Evolutionary conservation across 2,113 vertebrate genomes (phyloP).

Genomic region (Micromys minutus): DNA sequence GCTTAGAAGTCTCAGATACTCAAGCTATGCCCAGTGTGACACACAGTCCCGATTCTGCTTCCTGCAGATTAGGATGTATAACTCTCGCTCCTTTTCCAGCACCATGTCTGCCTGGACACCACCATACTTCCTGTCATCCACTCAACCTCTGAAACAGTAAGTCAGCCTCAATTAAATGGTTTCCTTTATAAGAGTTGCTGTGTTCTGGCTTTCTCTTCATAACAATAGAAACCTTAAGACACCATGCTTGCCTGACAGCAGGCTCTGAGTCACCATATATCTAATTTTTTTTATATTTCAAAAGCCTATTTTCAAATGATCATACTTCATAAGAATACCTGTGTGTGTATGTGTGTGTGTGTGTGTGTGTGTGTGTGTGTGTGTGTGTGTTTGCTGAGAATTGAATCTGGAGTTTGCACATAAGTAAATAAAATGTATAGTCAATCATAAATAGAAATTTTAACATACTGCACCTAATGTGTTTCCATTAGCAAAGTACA

Average conservation of each 20-base stretch:
- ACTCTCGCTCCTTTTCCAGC: no score
- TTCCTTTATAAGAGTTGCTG: no score
- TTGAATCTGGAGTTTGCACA: background rate
- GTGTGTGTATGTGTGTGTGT: background rate
- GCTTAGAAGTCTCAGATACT: no score
- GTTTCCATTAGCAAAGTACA: conserved; percentile 6
- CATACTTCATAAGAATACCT: background rate
- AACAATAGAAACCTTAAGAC: background rate
- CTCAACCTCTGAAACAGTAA: no score
- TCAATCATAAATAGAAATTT: background rate
- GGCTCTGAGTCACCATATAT: no score
- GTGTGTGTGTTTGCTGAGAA: background rate
- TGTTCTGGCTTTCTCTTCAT: no score
- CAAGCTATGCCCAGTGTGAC: no score
- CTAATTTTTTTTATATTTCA: background rate
- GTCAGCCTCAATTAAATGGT: no score
- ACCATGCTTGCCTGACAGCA: background rate
- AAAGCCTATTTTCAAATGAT: background rate
- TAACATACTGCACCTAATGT: background rate
- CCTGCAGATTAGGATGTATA: no score
- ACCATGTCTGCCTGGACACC: no score
- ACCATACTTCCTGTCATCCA: no score
- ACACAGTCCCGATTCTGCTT: no score
- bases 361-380: background rate
- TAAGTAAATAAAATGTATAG: background rate